Conservation (phyloP, 2,113 vertebrate species). For the Atractosteus spatula region DNA sequence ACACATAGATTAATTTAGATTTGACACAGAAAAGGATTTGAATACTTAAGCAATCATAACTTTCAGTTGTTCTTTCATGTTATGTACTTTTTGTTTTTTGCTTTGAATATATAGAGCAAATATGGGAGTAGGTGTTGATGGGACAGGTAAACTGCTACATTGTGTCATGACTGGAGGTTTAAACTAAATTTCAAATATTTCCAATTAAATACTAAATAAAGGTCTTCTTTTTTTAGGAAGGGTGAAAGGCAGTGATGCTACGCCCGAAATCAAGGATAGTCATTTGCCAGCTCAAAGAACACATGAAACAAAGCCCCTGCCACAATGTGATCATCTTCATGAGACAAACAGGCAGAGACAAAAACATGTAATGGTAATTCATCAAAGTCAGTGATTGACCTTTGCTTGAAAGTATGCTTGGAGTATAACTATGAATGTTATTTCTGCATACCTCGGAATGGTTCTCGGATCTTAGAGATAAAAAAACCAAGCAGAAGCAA, state of each 20-base stretch:
- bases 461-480: neutral
- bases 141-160: too few species aligned
- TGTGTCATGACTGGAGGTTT: too few species aligned
- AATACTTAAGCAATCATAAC: too few species aligned
- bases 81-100: too few species aligned
- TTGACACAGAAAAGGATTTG: too few species aligned
- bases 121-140: too few species aligned
- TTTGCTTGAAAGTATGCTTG: neutral
- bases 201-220: neutral
- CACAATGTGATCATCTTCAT: slow-evolving; percentile 48
- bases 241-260: slow-evolving; percentile 53
- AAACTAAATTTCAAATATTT: too few species aligned
- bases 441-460: neutral
- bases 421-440: neutral
- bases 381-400: neutral
- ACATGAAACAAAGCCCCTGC: slow-evolving; percentile 42
- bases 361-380: slow-evolving; percentile 56
- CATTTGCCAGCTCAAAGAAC: slow-evolving; percentile 24
- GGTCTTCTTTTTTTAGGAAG: slow-evolving; percentile 48
- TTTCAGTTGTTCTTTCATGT: too few species aligned
- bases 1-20: too few species aligned
- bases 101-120: too few species aligned
- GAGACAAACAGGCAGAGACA: slow-evolving; percentile 48
- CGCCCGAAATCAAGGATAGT: neutral
- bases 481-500: neutral